Percentiles rank a stretch among this genome's conserved stretches.
These are phyloP conservation scores for Barbus barbus DNA, from an alignment of 2,113 vertebrate species.

Conservation along the genomic window DNA sequence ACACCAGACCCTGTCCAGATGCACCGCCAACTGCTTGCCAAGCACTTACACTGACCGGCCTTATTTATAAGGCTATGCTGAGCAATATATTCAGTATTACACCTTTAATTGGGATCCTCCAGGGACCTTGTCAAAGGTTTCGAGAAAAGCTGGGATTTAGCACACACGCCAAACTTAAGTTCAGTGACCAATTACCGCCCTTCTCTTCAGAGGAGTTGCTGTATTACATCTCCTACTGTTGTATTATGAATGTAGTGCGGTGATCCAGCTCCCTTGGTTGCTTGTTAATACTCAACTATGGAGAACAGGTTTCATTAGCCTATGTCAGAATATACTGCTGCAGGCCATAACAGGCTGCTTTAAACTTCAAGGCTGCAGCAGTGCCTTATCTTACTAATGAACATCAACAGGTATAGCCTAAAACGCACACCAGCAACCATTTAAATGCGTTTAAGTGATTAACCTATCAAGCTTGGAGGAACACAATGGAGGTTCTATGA, in stretches of 20 bases:
- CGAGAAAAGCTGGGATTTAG: slow-evolving; percentile 56
- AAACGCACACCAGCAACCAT: slow-evolving; percentile 8
- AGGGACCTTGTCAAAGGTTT: slow-evolving; percentile 66
- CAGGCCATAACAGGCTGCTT: slow-evolving; percentile 22
- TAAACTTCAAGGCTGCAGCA: slow-evolving; percentile 1
- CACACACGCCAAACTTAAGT: slow-evolving; percentile 62
- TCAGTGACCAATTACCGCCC: slow-evolving; percentile 71
- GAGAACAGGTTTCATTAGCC: slow-evolving; percentile 54
- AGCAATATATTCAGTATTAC: slow-evolving; percentile 64
- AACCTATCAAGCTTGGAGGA: neutral
- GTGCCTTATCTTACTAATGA: slow-evolving; percentile 42
- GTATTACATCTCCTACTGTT: slow-evolving; percentile 67
- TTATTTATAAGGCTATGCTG: slow-evolving; percentile 62
- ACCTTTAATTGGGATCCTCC: slow-evolving; percentile 74
- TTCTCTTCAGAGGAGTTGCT: slow-evolving; percentile 57
- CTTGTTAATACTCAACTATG: slow-evolving; percentile 60
- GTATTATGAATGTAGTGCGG: slow-evolving; percentile 67
- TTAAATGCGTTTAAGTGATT: slow-evolving; percentile 10
- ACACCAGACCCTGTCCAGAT: slow-evolving; percentile 1
- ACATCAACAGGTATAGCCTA: slow-evolving; percentile 18
- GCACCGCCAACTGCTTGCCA: slow-evolving; percentile 53
- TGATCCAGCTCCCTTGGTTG: slow-evolving; percentile 52
- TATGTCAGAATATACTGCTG: slow-evolving; percentile 40
- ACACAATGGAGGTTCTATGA: neutral
- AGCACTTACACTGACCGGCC: slow-evolving; percentile 48